A percentile compares a stretch with the other conserved stretches of the same genome.
These are phyloP conservation scores for Coranthus polyacanthus DNA, from an alignment of 2,797 vertebrate species.

Conservation along the genomic window DNA sequence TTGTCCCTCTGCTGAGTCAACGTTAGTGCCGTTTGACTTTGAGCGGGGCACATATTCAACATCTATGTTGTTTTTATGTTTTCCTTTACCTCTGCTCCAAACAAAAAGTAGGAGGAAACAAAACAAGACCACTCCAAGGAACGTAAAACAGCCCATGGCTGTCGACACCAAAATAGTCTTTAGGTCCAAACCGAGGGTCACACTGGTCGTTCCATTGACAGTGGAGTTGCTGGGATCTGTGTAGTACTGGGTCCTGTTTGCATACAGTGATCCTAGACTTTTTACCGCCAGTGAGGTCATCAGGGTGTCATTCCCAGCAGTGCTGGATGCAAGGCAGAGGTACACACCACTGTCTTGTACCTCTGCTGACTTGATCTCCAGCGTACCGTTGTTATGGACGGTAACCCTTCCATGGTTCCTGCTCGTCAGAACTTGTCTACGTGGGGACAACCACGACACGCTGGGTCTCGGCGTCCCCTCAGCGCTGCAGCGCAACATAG, in stretches of 20 bases:
- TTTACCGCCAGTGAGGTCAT: conserved; percentile 95
- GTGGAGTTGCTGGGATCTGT: conserved; percentile 94
- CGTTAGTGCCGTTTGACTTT: conserved; percentile 89
- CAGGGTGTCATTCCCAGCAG: conserved; percentile 96
- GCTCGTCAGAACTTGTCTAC: conserved; percentile 88
- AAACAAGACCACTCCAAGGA: conserved; percentile 99
- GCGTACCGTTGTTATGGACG: conserved; percentile 92
- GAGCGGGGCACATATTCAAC: conserved; percentile 97
- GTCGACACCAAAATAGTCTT: conserved; percentile 99
- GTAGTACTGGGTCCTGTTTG: conserved; percentile 99
- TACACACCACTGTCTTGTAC: conserved; percentile 96
- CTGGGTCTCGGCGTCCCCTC: conserved; percentile 93
- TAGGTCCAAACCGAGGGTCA: conserved; percentile 94
- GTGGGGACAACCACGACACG: conserved; percentile 95
- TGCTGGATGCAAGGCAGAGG: conserved; percentile 94
- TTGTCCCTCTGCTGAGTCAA: conserved; percentile 92
- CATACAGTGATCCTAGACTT: conserved; percentile 96
- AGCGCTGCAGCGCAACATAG: conserved; percentile 91
- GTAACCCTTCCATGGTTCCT: conserved; percentile 93
- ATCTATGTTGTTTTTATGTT: conserved; percentile 99
- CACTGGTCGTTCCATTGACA: conserved; percentile 92
- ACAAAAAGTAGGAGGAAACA: conserved; percentile 99
- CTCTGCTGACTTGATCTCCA: conserved; percentile 96
- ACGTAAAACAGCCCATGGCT: conserved; percentile 99
- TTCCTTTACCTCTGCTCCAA: conserved; percentile 99